Evolutionary conservation across 2,113 vertebrate species (phyloP).

Genomic region (Cromileptes altivelis): DNA sequence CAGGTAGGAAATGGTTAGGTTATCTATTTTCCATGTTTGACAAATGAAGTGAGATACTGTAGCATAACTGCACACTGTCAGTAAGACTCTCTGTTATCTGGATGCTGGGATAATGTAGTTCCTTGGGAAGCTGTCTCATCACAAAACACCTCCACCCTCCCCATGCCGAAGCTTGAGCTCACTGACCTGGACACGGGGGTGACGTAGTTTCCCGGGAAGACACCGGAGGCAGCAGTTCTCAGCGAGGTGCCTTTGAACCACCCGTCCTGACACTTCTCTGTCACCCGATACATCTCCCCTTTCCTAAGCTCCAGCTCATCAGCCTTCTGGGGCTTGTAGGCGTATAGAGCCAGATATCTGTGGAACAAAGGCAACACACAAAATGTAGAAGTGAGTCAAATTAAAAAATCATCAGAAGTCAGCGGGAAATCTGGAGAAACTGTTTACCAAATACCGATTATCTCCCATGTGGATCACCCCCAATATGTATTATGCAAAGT

Average conservation of each 20-base stretch:
- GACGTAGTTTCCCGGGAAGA: slow-evolving; percentile 99
- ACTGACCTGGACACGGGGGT: slow-evolving; percentile 96
- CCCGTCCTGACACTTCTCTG: slow-evolving; percentile 97
- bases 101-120: background rate
- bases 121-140: background rate
- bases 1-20: background rate
- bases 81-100: background rate
- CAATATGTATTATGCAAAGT: slow-evolving; percentile 6
- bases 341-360: slow-evolving; percentile 96
- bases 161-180: background rate
- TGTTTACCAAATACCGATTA: background rate
- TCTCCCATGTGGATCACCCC: slow-evolving; percentile 13
- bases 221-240: slow-evolving; percentile 92
- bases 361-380: slow-evolving; percentile 20
- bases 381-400: slow-evolving; percentile 8
- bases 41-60: background rate
- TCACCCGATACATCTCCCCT: slow-evolving; percentile 98
- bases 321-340: slow-evolving; percentile 97
- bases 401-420: background rate
- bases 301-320: slow-evolving; percentile 97
- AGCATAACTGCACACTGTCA: background rate
- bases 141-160: background rate
- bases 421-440: slow-evolving; percentile 18
- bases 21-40: background rate
- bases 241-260: slow-evolving; percentile 99